These are phyloP conservation scores for Alviniconcha strummeri DNA, from an alignment of 2,888 invertebrate genomes.

Conservation along the genomic window DNA sequence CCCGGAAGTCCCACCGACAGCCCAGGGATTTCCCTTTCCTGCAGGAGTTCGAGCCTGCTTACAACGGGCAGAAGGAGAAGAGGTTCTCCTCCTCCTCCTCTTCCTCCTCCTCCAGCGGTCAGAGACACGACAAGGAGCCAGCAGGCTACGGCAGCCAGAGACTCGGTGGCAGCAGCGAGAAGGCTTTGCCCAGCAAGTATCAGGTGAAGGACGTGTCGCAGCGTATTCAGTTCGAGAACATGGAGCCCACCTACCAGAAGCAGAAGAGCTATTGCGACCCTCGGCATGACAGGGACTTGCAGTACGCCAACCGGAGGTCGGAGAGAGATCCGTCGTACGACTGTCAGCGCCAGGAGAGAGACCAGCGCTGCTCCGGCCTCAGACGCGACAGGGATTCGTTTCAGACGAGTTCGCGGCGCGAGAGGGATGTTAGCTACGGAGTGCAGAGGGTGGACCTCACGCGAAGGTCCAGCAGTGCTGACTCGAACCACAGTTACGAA, in stretches of 20 bases:
- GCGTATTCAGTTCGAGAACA: not conserved
- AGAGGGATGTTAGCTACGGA: not conserved
- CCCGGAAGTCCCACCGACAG: constrained; percentile 5
- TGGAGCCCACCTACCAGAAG: not conserved
- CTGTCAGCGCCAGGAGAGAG: not conserved
- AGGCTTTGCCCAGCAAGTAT: not conserved
- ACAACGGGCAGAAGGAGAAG: constrained; percentile 13
- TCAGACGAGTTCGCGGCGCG: not conserved
- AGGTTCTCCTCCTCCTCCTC: not conserved
- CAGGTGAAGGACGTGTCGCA: not conserved
- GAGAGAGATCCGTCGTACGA: not conserved
- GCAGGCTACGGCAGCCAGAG: not conserved
- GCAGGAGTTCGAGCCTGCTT: constrained; percentile 19
- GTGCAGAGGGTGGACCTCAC: not conserved
- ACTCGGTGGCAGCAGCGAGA: no score
- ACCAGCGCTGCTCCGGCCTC: not conserved
- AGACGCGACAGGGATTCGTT: constrained; percentile 3
- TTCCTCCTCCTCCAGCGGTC: not conserved
- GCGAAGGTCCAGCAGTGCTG: constrained; percentile 9
- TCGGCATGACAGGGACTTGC: not conserved
- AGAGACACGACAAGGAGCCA: constrained; percentile 10
- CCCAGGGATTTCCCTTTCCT: constrained; percentile 13
- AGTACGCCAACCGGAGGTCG: not conserved
- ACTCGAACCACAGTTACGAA: constrained; percentile 11
- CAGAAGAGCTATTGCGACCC: not conserved